Evolutionary conservation across 2,797 vertebrate genomes (phyloP).

Genomic region (Vireo griseus): DNA sequence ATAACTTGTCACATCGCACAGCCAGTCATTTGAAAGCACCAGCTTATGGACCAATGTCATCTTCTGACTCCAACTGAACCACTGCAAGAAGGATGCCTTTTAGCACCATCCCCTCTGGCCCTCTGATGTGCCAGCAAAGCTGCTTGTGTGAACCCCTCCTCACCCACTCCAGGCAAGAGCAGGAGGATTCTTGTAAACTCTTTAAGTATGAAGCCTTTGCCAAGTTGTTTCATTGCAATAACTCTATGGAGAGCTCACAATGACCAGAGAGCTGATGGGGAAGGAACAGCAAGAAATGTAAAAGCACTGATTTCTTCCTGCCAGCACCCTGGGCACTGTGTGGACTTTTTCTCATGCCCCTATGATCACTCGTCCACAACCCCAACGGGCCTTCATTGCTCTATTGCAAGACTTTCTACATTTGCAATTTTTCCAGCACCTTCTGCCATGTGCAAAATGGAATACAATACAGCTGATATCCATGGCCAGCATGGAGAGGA

Average conservation of each 20-base stretch:
- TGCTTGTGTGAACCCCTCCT: neutral
- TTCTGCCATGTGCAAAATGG: neutral
- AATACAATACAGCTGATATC: neutral
- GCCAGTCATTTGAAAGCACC: neutral
- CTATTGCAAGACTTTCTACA: neutral
- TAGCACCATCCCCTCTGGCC: neutral
- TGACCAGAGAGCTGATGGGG: neutral
- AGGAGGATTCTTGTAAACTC: neutral
- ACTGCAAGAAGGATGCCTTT: neutral
- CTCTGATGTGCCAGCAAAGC: neutral
- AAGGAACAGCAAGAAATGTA: neutral
- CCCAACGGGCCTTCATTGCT: rapidly evolving
- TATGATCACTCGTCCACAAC: rapidly evolving
- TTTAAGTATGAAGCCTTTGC: neutral
- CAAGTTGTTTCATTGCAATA: neutral
- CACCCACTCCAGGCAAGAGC: neutral
- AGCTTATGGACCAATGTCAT: neutral
- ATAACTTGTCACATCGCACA: neutral
- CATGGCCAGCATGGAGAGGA: neutral
- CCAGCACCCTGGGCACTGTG: neutral
- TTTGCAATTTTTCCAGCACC: neutral
- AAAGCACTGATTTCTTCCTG: neutral
- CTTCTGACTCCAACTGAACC: neutral
- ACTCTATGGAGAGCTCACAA: neutral
- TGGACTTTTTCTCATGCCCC: neutral